A percentile compares a stretch with the other conserved stretches of the same genome.
These are phyloP conservation scores for Electrona antarctica DNA, from an alignment of 2,113 vertebrate genomes.

Conservation along the genomic window DNA sequence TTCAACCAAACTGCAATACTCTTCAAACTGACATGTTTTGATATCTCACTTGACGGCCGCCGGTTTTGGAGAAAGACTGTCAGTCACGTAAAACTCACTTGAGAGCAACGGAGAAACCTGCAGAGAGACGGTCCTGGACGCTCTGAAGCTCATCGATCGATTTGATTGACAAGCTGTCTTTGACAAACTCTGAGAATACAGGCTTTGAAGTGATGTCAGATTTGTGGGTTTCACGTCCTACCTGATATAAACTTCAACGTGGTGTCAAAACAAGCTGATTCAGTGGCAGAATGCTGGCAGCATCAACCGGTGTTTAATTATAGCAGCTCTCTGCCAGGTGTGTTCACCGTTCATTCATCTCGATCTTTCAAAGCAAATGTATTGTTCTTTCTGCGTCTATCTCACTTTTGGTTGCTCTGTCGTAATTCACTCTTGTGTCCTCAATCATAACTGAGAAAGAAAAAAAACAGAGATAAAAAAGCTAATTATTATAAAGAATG, in stretches of 20 bases:
- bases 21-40: constrained; percentile 29
- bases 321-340: background rate
- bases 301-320: constrained; percentile 29
- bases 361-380: too few species aligned
- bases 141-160: constrained; percentile 31
- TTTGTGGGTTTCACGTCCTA: constrained; percentile 35
- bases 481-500: too few species aligned
- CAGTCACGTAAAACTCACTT: constrained; percentile 45
- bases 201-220: constrained; percentile 32
- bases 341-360: background rate
- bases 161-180: constrained; percentile 26
- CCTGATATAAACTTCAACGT: background rate
- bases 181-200: constrained; percentile 11
- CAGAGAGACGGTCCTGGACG: constrained; percentile 19
- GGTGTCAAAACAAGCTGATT: constrained; percentile 6
- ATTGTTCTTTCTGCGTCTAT: background rate
- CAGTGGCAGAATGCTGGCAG: constrained; percentile 22
- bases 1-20: constrained; percentile 12
- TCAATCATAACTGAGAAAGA: too few species aligned
- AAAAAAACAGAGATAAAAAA: too few species aligned
- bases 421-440: background rate
- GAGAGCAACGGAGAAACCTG: constrained; percentile 39
- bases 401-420: background rate
- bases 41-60: constrained; percentile 42
- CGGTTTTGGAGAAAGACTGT: constrained; percentile 46